These are phyloP conservation scores for Neodiprion fabricii DNA, from an alignment of 1,140 invertebrate genomes.

Conservation along the genomic window DNA sequence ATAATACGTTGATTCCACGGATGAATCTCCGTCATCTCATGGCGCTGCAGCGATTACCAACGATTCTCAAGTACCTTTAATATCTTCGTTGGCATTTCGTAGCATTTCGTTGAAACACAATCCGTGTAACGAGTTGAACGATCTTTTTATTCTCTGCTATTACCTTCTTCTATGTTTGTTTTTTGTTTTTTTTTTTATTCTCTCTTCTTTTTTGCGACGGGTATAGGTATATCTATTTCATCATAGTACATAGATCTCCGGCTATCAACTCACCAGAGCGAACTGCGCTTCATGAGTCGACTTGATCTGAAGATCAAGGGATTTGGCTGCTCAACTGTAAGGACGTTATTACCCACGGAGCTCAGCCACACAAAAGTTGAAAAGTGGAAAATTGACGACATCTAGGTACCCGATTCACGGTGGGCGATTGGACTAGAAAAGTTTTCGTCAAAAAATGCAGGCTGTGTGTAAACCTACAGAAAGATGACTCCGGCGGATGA, in stretches of 20 bases:
- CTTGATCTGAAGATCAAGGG: too few relatives aligned
- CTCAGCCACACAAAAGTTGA: background rate
- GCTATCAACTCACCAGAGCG: background rate
- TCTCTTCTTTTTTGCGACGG: too few relatives aligned
- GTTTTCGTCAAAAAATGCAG: slow-evolving; percentile 34
- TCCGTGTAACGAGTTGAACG: background rate
- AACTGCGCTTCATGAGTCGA: background rate
- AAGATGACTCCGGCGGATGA: background rate
- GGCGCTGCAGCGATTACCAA: too few relatives aligned
- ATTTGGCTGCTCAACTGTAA: background rate
- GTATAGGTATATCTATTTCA: too few relatives aligned
- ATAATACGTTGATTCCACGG: background rate
- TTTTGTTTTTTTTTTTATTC: too few relatives aligned
- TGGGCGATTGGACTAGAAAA: too few relatives aligned
- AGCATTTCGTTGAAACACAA: background rate
- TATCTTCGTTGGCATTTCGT: too few relatives aligned
- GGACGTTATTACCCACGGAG: background rate
- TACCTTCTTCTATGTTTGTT: too few relatives aligned
- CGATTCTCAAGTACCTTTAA: too few relatives aligned
- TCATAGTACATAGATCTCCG: too few relatives aligned
- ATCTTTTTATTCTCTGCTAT: background rate
- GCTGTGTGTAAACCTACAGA: too few relatives aligned
- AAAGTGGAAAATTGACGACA: slow-evolving; percentile 1
- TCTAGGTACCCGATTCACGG: background rate
- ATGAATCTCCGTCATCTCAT: too few relatives aligned